phyloP scores from a whole-genome alignment of 1,140 invertebrate genomes.

The Sitophilus oryzae region DNA sequence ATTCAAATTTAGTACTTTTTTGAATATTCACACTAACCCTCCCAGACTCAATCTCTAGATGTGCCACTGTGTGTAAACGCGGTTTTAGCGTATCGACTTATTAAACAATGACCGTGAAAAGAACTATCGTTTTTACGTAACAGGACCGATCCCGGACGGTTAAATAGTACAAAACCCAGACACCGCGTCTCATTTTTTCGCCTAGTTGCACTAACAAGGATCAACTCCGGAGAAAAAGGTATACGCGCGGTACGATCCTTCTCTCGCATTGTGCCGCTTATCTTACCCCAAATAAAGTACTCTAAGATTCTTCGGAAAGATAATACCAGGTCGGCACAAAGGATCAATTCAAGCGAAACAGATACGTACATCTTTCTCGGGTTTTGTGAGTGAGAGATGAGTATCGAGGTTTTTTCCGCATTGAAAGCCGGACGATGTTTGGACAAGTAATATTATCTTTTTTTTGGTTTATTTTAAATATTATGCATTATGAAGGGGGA shows the following conservation, averaged over 20 bases:
- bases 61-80: too few species aligned
- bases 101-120: too few species aligned
- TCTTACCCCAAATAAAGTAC: not conserved
- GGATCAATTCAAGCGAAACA: not conserved
- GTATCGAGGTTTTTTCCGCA: not conserved
- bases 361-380: too few species aligned
- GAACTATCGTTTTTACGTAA: not conserved
- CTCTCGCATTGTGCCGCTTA: not conserved
- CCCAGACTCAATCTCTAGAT: too few species aligned
- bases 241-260: not conserved
- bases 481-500: too few species aligned
- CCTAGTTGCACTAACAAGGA: constrained; percentile 5
- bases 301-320: not conserved
- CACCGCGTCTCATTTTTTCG: not conserved
- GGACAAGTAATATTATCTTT: not conserved
- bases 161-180: not conserved
- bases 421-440: not conserved
- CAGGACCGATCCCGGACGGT: not conserved
- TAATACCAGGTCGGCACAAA: not conserved
- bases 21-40: too few species aligned
- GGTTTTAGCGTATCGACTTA: too few species aligned
- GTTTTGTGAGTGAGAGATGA: not conserved
- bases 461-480: too few species aligned
- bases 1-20: too few species aligned
- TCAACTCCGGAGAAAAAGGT: not conserved